These are phyloP conservation scores for Diplodus puntazzo DNA, from an alignment of 2,797 vertebrate species.

Conservation along the genomic window DNA sequence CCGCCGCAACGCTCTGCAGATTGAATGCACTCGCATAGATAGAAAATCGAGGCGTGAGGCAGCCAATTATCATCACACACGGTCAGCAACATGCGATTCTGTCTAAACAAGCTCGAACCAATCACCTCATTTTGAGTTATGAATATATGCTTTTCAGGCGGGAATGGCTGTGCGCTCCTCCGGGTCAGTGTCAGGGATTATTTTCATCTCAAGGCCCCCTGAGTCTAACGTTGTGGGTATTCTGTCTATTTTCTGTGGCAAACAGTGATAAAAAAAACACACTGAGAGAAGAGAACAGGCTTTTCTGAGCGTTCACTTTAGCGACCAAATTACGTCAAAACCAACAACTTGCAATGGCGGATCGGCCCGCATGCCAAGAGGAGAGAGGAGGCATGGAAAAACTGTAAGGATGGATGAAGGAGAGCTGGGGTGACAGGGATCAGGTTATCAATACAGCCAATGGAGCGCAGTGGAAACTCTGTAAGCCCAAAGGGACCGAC, in stretches of 20 bases:
- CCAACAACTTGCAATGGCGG: background rate
- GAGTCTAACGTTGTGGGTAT: background rate
- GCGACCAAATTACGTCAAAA: background rate
- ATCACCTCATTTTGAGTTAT: background rate
- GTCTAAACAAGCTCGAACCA: background rate
- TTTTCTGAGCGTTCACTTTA: background rate
- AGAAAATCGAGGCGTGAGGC: background rate
- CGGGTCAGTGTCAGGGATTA: background rate
- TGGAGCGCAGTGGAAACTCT: constrained; percentile 75
- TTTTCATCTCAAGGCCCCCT: background rate
- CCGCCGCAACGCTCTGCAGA: background rate
- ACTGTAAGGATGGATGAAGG: constrained; percentile 56
- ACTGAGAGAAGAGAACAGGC: background rate
- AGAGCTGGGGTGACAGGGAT: constrained; percentile 68
- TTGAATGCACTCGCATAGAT: background rate
- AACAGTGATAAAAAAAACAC: constrained; percentile 2
- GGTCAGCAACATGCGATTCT: background rate
- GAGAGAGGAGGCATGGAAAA: constrained; percentile 36
- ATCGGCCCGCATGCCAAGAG: constrained; percentile 10
- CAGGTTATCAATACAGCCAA: constrained; percentile 74
- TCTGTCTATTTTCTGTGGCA: background rate
- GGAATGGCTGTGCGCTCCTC: background rate
- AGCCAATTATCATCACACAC: background rate
- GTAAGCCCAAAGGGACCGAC: constrained; percentile 77
- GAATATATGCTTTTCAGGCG: constrained; percentile 20